A percentile compares a stretch with the other conserved stretches of the same genome.
Evolutionary conservation across 2,797 vertebrate species (phyloP).

Genomic region (Adrianichthys oophorus): DNA sequence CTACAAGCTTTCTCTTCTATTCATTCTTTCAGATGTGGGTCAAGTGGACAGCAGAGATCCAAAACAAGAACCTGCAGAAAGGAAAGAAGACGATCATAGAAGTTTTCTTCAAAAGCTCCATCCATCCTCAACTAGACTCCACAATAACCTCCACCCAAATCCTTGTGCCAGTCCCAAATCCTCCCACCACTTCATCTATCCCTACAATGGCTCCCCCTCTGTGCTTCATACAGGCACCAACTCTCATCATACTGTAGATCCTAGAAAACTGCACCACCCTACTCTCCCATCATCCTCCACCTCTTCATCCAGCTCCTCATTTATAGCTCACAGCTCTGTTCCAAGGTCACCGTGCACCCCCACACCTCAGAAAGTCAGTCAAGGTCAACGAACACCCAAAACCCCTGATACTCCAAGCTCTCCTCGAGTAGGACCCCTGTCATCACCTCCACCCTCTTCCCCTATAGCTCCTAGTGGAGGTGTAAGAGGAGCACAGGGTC

Average conservation of each 20-base stretch:
- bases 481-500: constrained; percentile 59
- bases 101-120: constrained; percentile 75
- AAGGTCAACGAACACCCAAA: constrained; percentile 71
- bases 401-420: constrained; percentile 67
- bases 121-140: constrained; percentile 59
- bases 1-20: constrained; percentile 9
- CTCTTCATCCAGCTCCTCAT: constrained; percentile 55
- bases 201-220: constrained; percentile 80
- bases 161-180: constrained; percentile 72
- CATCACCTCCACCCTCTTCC: constrained; percentile 69
- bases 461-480: constrained; percentile 56
- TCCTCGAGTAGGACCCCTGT: constrained; percentile 63
- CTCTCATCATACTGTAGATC: constrained; percentile 65
- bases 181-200: constrained; percentile 72
- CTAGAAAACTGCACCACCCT: constrained; percentile 65
- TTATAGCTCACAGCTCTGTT: constrained; percentile 56
- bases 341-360: constrained; percentile 73
- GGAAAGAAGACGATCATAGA: constrained; percentile 72
- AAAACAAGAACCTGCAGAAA: constrained; percentile 60
- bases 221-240: constrained; percentile 61
- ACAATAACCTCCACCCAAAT: constrained; percentile 66
- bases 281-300: constrained; percentile 55
- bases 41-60: constrained; percentile 54
- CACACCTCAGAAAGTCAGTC: constrained; percentile 62
- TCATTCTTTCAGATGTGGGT: constrained; percentile 51